These are phyloP conservation scores for Acanthopleura granulata DNA, from an alignment of 2,888 invertebrate species.

Conservation along the genomic window DNA sequence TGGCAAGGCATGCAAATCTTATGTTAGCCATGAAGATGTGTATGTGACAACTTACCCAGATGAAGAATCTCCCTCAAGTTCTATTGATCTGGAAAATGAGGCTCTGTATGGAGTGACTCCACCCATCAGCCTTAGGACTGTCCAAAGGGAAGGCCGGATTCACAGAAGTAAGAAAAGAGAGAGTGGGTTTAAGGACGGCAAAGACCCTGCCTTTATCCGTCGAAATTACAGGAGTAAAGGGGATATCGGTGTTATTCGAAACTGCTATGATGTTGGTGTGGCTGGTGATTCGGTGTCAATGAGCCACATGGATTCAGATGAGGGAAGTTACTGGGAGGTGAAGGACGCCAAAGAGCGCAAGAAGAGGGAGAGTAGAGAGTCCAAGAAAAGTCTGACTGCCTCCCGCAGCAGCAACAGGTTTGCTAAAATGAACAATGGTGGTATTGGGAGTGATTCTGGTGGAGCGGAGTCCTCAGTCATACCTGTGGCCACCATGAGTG, in stretches of 20 bases:
- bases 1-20: too few species aligned
- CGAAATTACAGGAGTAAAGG: constrained; percentile 27
- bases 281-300: constrained; percentile 29
- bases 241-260: constrained; percentile 48
- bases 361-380: constrained; percentile 44
- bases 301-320: constrained; percentile 56
- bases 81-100: constrained; percentile 25
- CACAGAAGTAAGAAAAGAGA: constrained; percentile 21
- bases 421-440: constrained; percentile 31
- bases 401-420: constrained; percentile 44
- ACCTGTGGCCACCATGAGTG: constrained; percentile 23
- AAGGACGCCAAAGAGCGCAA: constrained; percentile 44
- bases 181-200: constrained; percentile 38
- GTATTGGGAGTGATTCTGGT: not conserved
- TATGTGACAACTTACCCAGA: constrained; percentile 16
- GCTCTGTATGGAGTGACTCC: constrained; percentile 48
- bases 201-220: constrained; percentile 33
- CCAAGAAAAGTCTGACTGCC: constrained; percentile 46
- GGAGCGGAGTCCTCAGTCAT: constrained; percentile 5
- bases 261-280: constrained; percentile 45
- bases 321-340: constrained; percentile 47
- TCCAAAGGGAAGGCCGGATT: constrained; percentile 44
- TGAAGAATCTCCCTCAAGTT: constrained; percentile 32
- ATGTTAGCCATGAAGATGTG: too few species aligned
- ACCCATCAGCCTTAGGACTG: constrained; percentile 40